Conservation (phyloP, 2,888 invertebrate species). For the Apodemia mormo region DNA sequence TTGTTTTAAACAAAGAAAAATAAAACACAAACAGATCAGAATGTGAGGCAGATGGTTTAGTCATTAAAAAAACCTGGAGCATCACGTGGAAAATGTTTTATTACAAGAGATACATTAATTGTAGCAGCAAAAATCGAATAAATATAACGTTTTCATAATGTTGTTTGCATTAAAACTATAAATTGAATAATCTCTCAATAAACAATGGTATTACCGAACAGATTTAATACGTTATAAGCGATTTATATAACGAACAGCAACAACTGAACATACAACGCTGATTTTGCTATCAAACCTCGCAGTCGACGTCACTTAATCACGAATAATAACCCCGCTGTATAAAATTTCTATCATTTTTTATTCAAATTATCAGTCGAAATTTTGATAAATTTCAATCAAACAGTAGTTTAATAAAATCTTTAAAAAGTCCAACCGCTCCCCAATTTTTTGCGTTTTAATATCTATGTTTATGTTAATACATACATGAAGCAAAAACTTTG, state of each 20-base stretch:
- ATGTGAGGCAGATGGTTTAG: too few relatives aligned
- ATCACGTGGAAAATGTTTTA: too few relatives aligned
- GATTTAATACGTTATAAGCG: neutral
- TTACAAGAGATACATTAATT: too few relatives aligned
- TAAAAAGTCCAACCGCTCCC: too few relatives aligned
- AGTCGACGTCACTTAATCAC: neutral
- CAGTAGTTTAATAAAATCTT: neutral
- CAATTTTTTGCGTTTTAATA: too few relatives aligned
- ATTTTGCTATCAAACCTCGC: neutral
- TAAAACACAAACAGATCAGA: too few relatives aligned
- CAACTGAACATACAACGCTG: neutral
- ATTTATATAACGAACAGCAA: neutral
- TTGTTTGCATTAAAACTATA: neutral
- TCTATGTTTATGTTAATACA: too few relatives aligned
- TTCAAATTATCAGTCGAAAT: too few relatives aligned
- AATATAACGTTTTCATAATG: neutral
- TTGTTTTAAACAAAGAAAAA: too few relatives aligned
- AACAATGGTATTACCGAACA: constrained; percentile 1
- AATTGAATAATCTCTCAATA: constrained; percentile 3
- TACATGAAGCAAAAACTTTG: too few relatives aligned
- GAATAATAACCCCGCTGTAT: neutral
- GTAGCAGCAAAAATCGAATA: neutral
- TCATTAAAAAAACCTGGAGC: too few relatives aligned
- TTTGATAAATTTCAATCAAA: neutral
- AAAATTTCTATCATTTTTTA: too few relatives aligned